Evolutionary conservation across 2,797 vertebrate genomes (phyloP), one percentile per base, ranked within the genome.

Genomic region (Pelochelys cantorii): DNA sequence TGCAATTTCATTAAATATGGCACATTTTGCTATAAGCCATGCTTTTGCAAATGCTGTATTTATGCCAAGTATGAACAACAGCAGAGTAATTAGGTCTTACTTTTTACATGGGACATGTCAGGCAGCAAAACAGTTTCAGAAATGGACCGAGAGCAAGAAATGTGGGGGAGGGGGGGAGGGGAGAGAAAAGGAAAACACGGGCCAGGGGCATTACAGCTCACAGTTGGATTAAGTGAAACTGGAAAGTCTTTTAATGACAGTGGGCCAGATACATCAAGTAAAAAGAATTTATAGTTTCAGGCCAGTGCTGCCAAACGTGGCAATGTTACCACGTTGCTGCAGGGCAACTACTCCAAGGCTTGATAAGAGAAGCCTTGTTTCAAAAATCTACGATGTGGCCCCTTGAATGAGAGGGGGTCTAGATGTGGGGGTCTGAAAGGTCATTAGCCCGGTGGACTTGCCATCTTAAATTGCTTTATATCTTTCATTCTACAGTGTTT

Each of bases 41-140:
- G 78, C 89, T 81, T 86, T 96, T 94, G 68, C 92, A 95, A 97
- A 94, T 92, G 87, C 57, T 93, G 93, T 94, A 93, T 95, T 97
- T 94, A 96, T 96, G 96, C 95, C 95, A 93, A 97, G 90, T 92
- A 96, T 95, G 95, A 96, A 90, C 93, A 95, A 95, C 96, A 92
- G 86, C 85, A 13, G 77, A 86, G 89, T 94, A 95, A 96, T 96
- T 94, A 97, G 68, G 95, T 94, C 79, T 94, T 95, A 79, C 90
- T 84, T 86, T 96, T 94, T 96, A 95, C 89, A 90, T 93, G 94
- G 95, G 95, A 94, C 94, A 97, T 94, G 92, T 96, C 95, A 93
- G 42, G 95, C 92, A 95, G 87, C 91, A 96, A 93, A 96, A 79
- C 59, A 88, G 87, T 89, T 92, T 92, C 96, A 95, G 90, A 95